phyloP scores from a whole-genome alignment of 2,888 invertebrate species.

The Phengaris arion region DNA sequence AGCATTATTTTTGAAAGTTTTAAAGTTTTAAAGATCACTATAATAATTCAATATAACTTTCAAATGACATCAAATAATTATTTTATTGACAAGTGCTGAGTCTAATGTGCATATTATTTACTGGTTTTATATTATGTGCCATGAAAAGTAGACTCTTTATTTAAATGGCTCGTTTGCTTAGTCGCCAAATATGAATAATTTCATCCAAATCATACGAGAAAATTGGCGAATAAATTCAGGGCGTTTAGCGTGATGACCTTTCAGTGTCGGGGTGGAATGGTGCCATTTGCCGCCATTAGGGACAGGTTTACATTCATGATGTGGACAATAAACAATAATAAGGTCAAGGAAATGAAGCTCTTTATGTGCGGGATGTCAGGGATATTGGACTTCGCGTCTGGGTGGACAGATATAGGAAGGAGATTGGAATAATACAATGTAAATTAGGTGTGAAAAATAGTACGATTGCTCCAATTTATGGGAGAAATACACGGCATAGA shows the following conservation, averaged over 20 bases:
- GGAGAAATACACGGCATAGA: too few relatives aligned
- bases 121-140: not conserved
- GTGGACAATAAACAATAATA: slow-evolving; percentile 23
- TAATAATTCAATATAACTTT: not conserved
- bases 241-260: slow-evolving; percentile 21
- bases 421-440: not conserved
- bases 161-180: not conserved
- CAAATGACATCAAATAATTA: not conserved
- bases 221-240: slow-evolving; percentile 5
- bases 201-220: not conserved
- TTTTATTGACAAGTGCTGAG: not conserved
- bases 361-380: not conserved
- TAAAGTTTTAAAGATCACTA: too few relatives aligned
- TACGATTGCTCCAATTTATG: not conserved
- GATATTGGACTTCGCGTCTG: not conserved
- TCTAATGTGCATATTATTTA: not conserved
- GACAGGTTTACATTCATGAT: slow-evolving; percentile 22
- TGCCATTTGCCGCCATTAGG: slow-evolving; percentile 12
- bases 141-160: not conserved
- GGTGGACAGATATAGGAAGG: not conserved
- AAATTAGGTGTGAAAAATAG: not conserved
- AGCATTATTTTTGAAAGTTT: not conserved
- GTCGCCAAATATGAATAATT: not conserved
- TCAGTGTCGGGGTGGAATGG: slow-evolving; percentile 11
- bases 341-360: slow-evolving; percentile 17